These are phyloP conservation scores for Megathymus violae DNA, from an alignment of 1,140 invertebrate genomes.

Conservation along the genomic window DNA sequence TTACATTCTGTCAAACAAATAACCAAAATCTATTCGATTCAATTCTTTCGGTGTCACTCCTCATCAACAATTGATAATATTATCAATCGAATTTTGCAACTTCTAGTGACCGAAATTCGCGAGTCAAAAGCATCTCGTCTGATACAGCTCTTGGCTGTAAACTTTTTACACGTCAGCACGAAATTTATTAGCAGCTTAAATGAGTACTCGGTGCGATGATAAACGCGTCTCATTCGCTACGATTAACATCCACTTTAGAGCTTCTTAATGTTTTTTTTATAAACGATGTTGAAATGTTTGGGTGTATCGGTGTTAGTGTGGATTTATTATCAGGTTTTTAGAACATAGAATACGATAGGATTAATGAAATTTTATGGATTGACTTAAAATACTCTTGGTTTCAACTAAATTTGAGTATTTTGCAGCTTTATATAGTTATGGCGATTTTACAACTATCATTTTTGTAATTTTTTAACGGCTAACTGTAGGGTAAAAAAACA, in stretches of 20 bases:
- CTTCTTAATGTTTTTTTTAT: conserved; percentile 20
- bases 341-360: not conserved
- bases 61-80: no score
- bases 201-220: conserved; percentile 12
- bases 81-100: no score
- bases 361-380: not conserved
- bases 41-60: no score
- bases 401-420: not conserved
- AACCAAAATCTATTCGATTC: no score
- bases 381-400: not conserved
- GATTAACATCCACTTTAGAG: conserved; percentile 23
- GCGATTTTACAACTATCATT: no score
- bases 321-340: not conserved
- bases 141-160: conserved; percentile 5
- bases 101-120: not conserved
- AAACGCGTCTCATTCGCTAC: conserved; percentile 19
- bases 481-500: no score
- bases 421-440: not conserved
- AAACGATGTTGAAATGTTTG: conserved; percentile 19
- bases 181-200: conserved; percentile 19
- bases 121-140: not conserved
- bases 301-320: not conserved
- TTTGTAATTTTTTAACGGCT: no score
- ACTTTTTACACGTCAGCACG: conserved; percentile 15
- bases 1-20: no score